Evolutionary conservation across 2,113 vertebrate genomes (phyloP).

Genomic region (Tonatia bakeri): DNA sequence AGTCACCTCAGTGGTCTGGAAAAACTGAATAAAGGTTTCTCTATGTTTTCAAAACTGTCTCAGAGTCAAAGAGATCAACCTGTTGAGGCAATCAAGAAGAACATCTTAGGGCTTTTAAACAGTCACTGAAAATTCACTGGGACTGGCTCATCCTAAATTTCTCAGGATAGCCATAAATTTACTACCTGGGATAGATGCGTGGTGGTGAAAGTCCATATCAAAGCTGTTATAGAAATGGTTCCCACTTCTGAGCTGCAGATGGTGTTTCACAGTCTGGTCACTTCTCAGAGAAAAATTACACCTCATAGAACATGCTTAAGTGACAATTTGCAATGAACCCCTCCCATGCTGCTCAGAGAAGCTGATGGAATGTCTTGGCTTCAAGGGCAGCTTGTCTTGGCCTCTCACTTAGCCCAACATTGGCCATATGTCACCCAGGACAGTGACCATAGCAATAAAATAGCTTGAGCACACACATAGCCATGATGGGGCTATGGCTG

Average conservation of each 20-base stretch:
- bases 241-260: background rate
- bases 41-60: background rate
- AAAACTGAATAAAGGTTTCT: background rate
- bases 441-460: background rate
- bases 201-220: background rate
- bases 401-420: constrained; percentile 20
- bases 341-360: constrained; percentile 21
- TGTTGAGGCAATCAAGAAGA: background rate
- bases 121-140: background rate
- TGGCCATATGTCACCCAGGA: constrained; percentile 16
- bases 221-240: background rate
- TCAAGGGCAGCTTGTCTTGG: constrained; percentile 34
- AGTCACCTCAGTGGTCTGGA: background rate
- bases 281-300: constrained; percentile 40
- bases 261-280: background rate
- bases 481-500: background rate
- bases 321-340: constrained; percentile 62
- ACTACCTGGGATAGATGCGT: background rate
- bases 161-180: background rate
- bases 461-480: background rate
- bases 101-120: background rate
- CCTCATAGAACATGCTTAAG: constrained; percentile 27
- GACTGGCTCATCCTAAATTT: background rate
- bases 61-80: background rate
- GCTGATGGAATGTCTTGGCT: constrained; percentile 38